Conservation (phyloP, 2,888 invertebrate genomes). For the Allophyes oxyacanthae region DNA sequence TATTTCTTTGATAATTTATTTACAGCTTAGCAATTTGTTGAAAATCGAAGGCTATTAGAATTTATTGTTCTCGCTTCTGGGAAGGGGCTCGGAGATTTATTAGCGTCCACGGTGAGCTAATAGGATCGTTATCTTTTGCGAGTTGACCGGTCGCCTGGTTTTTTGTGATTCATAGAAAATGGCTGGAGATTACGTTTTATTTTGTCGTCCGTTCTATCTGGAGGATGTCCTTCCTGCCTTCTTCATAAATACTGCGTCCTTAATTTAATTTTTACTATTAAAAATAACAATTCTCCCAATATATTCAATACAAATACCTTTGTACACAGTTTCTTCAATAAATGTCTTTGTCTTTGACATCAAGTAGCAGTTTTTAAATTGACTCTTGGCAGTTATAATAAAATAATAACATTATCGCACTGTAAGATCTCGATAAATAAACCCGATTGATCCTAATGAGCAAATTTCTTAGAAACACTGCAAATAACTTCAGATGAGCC, state of each 20-base stretch:
- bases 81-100: slow-evolving; percentile 29
- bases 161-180: slow-evolving; percentile 29
- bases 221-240: too few relatives aligned
- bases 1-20: not conserved
- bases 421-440: not conserved
- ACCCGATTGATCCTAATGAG: not conserved
- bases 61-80: slow-evolving; percentile 17
- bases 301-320: too few relatives aligned
- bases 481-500: not conserved
- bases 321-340: too few relatives aligned
- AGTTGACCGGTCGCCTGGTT: not conserved
- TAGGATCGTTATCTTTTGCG: slow-evolving; percentile 11
- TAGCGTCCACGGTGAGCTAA: slow-evolving; percentile 7
- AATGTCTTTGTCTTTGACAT: not conserved
- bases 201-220: not conserved
- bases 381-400: not conserved
- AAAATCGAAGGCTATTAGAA: slow-evolving; percentile 16
- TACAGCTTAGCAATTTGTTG: slow-evolving; percentile 9
- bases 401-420: not conserved
- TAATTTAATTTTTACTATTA: too few relatives aligned
- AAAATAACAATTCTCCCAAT: too few relatives aligned
- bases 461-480: slow-evolving; percentile 24
- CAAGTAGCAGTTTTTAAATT: not conserved
- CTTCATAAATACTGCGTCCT: too few relatives aligned
- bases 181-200: slow-evolving; percentile 2